Percentiles rank a stretch among this genome's conserved stretches.
phyloP scores from a whole-genome alignment of 2,888 invertebrate species.

The Agonopterix subpropinquella region DNA sequence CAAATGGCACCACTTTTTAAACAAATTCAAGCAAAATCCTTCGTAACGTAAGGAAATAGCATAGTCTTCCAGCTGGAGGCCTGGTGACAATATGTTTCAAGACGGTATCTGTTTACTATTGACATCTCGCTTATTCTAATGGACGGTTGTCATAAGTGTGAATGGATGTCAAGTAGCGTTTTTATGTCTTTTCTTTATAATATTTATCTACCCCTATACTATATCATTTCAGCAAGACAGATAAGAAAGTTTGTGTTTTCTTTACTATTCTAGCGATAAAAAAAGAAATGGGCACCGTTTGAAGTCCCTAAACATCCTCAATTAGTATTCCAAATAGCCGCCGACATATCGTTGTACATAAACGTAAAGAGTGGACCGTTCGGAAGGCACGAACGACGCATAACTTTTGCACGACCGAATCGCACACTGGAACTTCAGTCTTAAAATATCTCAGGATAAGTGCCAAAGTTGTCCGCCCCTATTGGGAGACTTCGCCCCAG shows the following conservation, averaged over 20 bases:
- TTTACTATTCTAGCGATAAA: not conserved
- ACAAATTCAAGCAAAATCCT: too few species aligned
- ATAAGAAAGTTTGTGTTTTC: slow-evolving; percentile 6
- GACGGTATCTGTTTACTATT: too few species aligned
- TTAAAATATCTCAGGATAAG: slow-evolving; percentile 50
- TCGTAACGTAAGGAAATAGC: too few species aligned
- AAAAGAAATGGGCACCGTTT: slow-evolving; percentile 42
- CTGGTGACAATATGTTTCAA: too few species aligned
- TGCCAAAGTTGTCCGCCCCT: slow-evolving; percentile 53
- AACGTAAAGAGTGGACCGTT: slow-evolving; percentile 74
- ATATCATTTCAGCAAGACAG: not conserved
- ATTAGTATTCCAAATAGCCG: slow-evolving; percentile 74
- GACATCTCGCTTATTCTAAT: too few species aligned
- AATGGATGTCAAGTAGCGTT: too few species aligned
- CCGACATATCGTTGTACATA: slow-evolving; percentile 70
- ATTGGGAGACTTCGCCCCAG: slow-evolving; percentile 49
- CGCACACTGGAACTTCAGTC: slow-evolving; percentile 50
- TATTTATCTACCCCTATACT: too few species aligned
- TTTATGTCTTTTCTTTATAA: too few species aligned
- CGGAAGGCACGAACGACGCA: slow-evolving; percentile 62
- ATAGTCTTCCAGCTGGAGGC: too few species aligned
- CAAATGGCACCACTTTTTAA: too few species aligned
- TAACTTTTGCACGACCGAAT: slow-evolving; percentile 51
- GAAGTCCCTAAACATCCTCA: slow-evolving; percentile 54
- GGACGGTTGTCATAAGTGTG: too few species aligned